phyloP scores from a whole-genome alignment of 2,113 vertebrate species.

The Paramisgurnus dabryanus region DNA sequence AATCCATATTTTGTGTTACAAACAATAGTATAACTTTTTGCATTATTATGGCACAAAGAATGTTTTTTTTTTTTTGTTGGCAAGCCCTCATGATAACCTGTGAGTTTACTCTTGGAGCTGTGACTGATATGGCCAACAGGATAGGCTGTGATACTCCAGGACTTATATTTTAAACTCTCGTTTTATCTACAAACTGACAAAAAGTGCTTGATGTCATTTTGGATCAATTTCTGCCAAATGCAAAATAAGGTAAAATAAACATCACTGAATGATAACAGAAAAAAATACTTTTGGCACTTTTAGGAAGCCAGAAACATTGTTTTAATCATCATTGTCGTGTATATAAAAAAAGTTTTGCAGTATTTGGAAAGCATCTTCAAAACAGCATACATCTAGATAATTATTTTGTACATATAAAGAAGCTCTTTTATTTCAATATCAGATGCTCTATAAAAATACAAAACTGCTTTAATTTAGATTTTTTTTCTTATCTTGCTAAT shows the following conservation, averaged over 20 bases:
- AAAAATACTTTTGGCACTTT: not conserved
- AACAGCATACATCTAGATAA: not conserved
- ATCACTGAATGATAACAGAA: not conserved
- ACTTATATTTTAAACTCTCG: too few relatives aligned
- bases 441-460: not conserved
- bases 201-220: too few relatives aligned
- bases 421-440: not conserved
- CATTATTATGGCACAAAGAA: too few relatives aligned
- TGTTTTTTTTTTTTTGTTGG: too few relatives aligned
- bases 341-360: not conserved
- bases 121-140: too few relatives aligned
- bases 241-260: not conserved
- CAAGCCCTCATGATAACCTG: too few relatives aligned
- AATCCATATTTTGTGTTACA: too few relatives aligned
- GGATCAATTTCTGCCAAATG: too few relatives aligned
- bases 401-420: not conserved
- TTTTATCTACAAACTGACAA: too few relatives aligned
- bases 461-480: not conserved
- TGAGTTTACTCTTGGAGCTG: too few relatives aligned
- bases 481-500: conserved; percentile 17
- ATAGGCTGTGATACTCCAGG: too few relatives aligned
- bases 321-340: not conserved
- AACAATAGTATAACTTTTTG: too few relatives aligned
- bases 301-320: not conserved
- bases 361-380: not conserved